Percentiles rank a stretch among this genome's conserved stretches.
These are phyloP conservation scores for Armadillidium nasatum DNA, from an alignment of 1,140 invertebrate genomes.

Conservation along the genomic window DNA sequence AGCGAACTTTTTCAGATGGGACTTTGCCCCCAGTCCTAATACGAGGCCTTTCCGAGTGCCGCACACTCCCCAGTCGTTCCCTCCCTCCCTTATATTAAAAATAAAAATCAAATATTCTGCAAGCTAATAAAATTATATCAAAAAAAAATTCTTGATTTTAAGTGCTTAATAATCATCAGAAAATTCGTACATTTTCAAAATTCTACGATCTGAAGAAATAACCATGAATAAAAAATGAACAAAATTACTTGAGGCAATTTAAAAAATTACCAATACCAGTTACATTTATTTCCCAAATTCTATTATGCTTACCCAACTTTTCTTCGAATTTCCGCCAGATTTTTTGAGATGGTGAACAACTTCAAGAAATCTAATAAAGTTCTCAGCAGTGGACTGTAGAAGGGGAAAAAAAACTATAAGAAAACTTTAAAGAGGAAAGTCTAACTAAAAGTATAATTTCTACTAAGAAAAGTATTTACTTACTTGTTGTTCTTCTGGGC, in stretches of 20 bases:
- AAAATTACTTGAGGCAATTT: neutral
- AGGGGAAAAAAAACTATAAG: neutral
- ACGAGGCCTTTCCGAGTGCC: conserved; percentile 71
- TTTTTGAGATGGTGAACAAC: conserved; percentile 34
- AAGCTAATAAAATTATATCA: no score
- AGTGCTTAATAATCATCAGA: conserved; percentile 21
- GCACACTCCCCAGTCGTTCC: conserved; percentile 78
- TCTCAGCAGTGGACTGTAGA: conserved; percentile 31
- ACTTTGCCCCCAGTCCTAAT: conserved; percentile 60
- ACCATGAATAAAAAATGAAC: neutral
- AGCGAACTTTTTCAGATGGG: conserved; percentile 51
- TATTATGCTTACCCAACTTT: conserved; percentile 57
- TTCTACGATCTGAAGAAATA: neutral
- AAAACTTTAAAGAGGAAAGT: no score
- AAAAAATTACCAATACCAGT: neutral
- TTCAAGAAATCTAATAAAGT: conserved; percentile 34
- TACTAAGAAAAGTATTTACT: no score
- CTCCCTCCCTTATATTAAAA: conserved; percentile 55
- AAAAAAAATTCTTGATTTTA: no score
- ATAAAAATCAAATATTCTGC: no score
- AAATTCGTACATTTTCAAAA: neutral
- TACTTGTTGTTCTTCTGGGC: neutral
- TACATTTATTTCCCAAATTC: neutral
- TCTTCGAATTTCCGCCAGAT: conserved; percentile 53
- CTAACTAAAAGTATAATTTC: no score